These are phyloP conservation scores for Lasius platythorax DNA, from an alignment of 2,888 invertebrate species.

Conservation along the genomic window DNA sequence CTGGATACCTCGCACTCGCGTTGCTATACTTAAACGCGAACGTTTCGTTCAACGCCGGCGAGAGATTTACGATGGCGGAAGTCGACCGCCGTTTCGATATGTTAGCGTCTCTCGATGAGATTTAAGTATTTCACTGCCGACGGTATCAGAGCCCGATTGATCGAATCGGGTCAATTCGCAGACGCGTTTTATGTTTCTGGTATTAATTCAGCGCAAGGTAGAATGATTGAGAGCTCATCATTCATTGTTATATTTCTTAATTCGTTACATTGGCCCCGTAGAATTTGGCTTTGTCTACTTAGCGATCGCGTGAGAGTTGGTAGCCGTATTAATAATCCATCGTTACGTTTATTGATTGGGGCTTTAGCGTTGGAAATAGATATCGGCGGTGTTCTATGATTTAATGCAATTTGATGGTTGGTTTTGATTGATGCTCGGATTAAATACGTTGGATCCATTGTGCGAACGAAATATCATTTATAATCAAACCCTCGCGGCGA, in stretches of 20 bases:
- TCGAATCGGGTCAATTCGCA: constrained; percentile 12
- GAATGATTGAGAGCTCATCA: constrained; percentile 6
- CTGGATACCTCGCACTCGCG: constrained; percentile 52
- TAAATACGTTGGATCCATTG: constrained; percentile 6
- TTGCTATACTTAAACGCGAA: constrained; percentile 63
- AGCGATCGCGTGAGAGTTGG: constrained; percentile 3
- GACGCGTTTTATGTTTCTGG: background rate
- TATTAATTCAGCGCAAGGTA: background rate
- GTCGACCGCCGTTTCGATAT: constrained; percentile 18
- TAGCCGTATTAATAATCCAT: constrained; percentile 17
- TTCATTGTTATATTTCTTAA: constrained; percentile 10
- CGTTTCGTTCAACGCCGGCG: constrained; percentile 19
- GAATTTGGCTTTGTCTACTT: background rate
- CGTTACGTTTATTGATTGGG: background rate
- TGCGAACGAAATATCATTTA: constrained; percentile 27
- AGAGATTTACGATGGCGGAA: constrained; percentile 66
- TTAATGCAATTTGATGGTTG: constrained; percentile 23
- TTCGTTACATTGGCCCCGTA: background rate
- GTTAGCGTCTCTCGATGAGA: constrained; percentile 19
- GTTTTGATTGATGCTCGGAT: constrained; percentile 29
- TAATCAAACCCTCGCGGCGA: constrained; percentile 26
- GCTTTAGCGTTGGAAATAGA: background rate
- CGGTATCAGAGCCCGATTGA: background rate
- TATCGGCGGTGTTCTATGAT: background rate
- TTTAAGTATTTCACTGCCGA: constrained; percentile 26